Evolutionary conservation across 2,797 vertebrate genomes (phyloP).

Genomic region (Notamacropus eugenii): DNA sequence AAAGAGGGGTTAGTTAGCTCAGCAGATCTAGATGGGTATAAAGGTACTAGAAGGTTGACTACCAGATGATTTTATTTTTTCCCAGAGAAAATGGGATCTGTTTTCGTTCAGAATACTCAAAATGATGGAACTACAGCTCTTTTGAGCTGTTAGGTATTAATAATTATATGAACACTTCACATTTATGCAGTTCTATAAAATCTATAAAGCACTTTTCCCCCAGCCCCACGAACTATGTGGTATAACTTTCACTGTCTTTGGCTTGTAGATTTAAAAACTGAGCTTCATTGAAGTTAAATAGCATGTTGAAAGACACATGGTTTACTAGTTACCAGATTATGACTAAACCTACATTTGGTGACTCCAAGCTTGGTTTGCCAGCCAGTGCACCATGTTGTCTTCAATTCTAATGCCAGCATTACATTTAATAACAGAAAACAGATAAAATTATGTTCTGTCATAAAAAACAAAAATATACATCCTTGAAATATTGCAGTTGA

Average conservation of each 20-base stretch:
- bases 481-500: not conserved
- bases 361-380: not conserved
- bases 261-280: not conserved
- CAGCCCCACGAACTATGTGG: not conserved
- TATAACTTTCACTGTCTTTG: not conserved
- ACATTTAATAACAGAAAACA: not conserved
- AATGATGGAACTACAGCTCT: not conserved
- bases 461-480: not conserved
- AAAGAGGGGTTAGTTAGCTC: not conserved
- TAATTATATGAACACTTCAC: not conserved
- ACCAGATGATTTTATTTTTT: not conserved
- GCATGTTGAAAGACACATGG: not conserved
- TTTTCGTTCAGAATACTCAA: not conserved
- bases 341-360: not conserved
- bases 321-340: not conserved
- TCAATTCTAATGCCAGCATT: not conserved
- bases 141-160: not conserved
- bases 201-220: not conserved
- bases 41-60: not conserved
- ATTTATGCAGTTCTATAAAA: not conserved
- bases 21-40: not conserved
- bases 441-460: not conserved
- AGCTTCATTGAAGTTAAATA: not conserved
- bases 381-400: not conserved
- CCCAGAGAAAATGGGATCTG: not conserved